Evolutionary conservation across 2,113 vertebrate species (phyloP), one percentile per base, ranked within the genome.

Genomic region (Lycaon pictus): DNA sequence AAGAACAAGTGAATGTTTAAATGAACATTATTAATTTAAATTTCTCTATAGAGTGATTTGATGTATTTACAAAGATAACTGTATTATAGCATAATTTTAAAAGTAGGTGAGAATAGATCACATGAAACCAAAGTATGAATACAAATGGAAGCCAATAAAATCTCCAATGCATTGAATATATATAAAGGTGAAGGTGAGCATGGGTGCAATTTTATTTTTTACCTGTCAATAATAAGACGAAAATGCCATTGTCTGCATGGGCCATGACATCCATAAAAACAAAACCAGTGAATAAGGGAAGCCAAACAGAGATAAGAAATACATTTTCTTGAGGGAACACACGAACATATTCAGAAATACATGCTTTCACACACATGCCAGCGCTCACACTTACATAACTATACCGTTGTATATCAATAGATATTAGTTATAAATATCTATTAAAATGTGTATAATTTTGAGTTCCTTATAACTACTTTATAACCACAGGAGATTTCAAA

Each of bases 21-120:
- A 97, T 93, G 62, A 65, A 77, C n/a, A 71, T 82, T 90, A 92
- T 69, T 58, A 76, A 82, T 74, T 71, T 55, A 53, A 77, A 23
- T 90, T 72, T 80, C 16, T 90, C 7, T 43, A 5, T 63, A 51
- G 32, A 71, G 2, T 55, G 2, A 81, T n/a, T 93, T 27, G 37
- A 53, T 72, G 15, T 76, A 16, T 76, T 89, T 7, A 20, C 1
- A 71, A 43, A 60, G n/a, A 76, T 92, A 53, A 35, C 3, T 16
- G 0, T 29, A 37, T 74, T 43, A n/a, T 43, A 71, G 27, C 5
- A 32, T 65, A 37, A 56, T 96, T 95, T 77, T 77, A 76, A 55
- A 53, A 80, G 11, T 67, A 17, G 17, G 7, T 95, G 17, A 27
- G 69, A 72, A 71, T 92, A 63, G 76, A 83, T 32, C 15, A 67